Evolutionary conservation across 2,797 vertebrate species (phyloP), one percentile per base, ranked within the genome.

Genomic region (Eurystomus glaucurus): DNA sequence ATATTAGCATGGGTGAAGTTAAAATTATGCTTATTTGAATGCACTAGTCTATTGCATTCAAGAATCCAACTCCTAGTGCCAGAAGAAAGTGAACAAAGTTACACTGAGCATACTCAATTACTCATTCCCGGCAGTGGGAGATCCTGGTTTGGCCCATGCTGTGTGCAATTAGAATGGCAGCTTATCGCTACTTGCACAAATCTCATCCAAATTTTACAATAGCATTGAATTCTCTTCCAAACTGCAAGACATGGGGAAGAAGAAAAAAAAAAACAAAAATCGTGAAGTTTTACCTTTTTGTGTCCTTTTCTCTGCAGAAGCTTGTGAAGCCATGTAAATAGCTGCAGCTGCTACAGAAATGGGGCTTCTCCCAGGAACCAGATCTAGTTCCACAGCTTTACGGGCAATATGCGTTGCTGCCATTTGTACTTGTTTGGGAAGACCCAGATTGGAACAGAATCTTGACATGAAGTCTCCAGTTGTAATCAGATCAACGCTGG

Each of bases 381-480:
- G 95, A 98, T 99, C 99, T 19, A 99, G 94, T 84, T 99, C 99
- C 96, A 99, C 99, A 0, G 99, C 99, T 96, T 99, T 99, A 75
- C 99, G 98, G 80, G 99, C 99, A 84, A 99, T 99, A 37, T 98
- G 99, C 6, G 99, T 99, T 64, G 99, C 99, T 8, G 99, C 99
- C 99, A 99, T 99, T 94, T 99, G 99, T 43, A 99, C 99, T 97
- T 99, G 99, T 88, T 99, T 99, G 80, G 99, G 99, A 95, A 99
- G 98, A 75, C 99, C 99, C 88, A 99, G 98, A 98, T 99, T 99
- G 91, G 99, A 99, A 97, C 99, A 99, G 96, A 99, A 99, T 39
- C 99, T 99, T 79, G 99, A 99, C 99, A 99, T 99, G 97, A 99
- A 99, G 98, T 99, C 99, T 74, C 99, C 99, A 1, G 99, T 99